Conservation (phyloP, 2,797 vertebrate species). For the Okamejei kenojei region DNA sequence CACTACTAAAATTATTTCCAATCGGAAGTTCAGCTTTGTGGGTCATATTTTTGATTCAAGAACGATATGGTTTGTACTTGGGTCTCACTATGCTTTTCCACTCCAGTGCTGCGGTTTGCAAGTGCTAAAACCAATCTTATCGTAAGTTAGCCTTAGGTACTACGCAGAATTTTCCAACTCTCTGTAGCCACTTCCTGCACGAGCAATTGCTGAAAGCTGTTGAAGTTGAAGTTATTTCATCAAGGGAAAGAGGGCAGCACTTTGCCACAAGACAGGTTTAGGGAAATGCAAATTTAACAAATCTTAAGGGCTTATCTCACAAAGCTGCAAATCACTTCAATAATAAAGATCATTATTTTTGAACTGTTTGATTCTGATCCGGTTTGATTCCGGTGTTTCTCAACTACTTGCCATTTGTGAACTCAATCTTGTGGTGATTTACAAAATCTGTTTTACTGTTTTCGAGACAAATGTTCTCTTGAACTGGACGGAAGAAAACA, state of each 20-base stretch:
- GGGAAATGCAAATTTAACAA: neutral
- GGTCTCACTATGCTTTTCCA: constrained; percentile 26
- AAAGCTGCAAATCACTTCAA: constrained; percentile 25
- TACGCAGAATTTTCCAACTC: constrained; percentile 33
- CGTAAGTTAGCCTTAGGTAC: neutral
- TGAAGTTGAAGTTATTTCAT: constrained; percentile 27
- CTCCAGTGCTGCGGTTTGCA: constrained; percentile 1
- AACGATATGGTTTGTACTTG: constrained; percentile 10
- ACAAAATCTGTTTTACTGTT: neutral
- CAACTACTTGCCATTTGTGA: neutral
- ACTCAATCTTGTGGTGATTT: neutral
- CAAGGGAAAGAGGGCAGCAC: neutral
- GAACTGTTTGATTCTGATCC: neutral
- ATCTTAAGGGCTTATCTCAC: neutral
- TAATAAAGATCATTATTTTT: neutral
- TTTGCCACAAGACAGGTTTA: constrained; percentile 26
- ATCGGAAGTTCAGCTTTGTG: neutral
- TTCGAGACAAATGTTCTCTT: neutral
- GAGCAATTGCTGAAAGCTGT: constrained; percentile 20
- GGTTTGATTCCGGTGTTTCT: neutral
- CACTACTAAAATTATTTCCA: neutral
- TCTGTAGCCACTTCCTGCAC: constrained; percentile 36
- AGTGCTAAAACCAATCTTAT: constrained; percentile 36
- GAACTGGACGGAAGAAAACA: neutral
- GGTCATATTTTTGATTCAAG: neutral